A percentile compares a stretch with the other conserved stretches of the same genome.
phyloP scores from a whole-genome alignment of 2,797 vertebrate genomes.

The Hemibagrus guttatus region DNA sequence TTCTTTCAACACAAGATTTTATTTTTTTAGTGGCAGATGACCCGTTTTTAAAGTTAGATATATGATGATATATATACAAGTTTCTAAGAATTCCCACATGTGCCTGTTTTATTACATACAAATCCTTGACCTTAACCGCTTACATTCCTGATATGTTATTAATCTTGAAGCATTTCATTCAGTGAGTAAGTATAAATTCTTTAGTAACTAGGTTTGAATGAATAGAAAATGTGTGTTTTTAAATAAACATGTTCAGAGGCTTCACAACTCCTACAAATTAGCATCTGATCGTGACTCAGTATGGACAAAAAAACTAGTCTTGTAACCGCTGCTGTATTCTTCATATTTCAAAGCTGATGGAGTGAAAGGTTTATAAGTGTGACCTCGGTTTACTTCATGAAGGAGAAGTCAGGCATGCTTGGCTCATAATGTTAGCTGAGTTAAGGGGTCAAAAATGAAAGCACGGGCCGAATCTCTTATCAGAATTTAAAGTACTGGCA shows the following conservation, averaged over 20 bases:
- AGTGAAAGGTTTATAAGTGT: neutral
- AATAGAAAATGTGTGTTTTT: neutral
- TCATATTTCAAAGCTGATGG: neutral
- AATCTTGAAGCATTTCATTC: neutral
- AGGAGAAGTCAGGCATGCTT: neutral
- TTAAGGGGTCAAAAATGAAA: slow-evolving; percentile 47
- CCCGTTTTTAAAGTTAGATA: neutral
- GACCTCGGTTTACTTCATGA: neutral
- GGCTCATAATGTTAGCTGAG: neutral
- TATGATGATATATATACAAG: neutral
- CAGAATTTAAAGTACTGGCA: slow-evolving; percentile 50
- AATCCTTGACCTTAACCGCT: neutral
- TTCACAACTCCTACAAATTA: neutral
- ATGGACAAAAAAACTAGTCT: too few species aligned
- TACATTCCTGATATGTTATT: neutral
- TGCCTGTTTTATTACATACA: neutral
- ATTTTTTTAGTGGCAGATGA: neutral
- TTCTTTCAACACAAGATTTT: neutral
- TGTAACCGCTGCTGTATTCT: too few species aligned
- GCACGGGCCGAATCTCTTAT: slow-evolving; percentile 42
- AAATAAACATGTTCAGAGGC: neutral
- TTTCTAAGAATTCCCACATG: too few species aligned
- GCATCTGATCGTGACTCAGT: neutral
- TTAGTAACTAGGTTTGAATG: neutral
- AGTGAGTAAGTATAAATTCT: neutral